These are phyloP conservation scores for Brachionus calyciflorus DNA, from an alignment of 1,140 invertebrate genomes.

Conservation along the genomic window DNA sequence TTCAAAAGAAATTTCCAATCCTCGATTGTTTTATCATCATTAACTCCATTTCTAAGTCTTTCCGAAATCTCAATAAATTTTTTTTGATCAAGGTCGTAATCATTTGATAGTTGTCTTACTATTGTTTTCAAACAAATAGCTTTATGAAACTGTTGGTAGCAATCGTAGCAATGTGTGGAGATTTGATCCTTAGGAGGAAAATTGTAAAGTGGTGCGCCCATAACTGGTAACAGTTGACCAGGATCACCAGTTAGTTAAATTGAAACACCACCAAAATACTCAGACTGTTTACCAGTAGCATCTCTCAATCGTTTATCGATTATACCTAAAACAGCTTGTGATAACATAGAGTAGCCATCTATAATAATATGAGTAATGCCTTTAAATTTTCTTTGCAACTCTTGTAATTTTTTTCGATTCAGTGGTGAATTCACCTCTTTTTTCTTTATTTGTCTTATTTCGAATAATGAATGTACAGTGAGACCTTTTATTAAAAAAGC, in stretches of 20 bases:
- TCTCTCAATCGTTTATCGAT: not conserved
- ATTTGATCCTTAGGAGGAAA: not conserved
- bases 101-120: not conserved
- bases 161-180: not conserved
- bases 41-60: not conserved
- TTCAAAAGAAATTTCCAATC: not conserved
- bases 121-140: not conserved
- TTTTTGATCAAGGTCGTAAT: not conserved
- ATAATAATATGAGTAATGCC: not conserved
- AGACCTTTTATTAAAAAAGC: no score
- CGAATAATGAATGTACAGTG: no score
- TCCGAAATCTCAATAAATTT: not conserved
- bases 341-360: not conserved
- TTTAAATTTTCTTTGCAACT: constrained; percentile 1
- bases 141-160: not conserved
- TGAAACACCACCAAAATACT: constrained; percentile 8
- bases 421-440: not conserved
- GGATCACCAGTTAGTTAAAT: not conserved
- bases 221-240: not conserved
- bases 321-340: not conserved
- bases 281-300: not conserved
- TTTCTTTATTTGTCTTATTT: not conserved
- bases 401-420: not conserved
- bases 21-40: not conserved
- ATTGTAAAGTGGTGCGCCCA: not conserved